Evolutionary conservation across 2,797 vertebrate genomes (phyloP), one percentile per base, ranked within the genome.

Genomic region (Lateolabrax maculatus): DNA sequence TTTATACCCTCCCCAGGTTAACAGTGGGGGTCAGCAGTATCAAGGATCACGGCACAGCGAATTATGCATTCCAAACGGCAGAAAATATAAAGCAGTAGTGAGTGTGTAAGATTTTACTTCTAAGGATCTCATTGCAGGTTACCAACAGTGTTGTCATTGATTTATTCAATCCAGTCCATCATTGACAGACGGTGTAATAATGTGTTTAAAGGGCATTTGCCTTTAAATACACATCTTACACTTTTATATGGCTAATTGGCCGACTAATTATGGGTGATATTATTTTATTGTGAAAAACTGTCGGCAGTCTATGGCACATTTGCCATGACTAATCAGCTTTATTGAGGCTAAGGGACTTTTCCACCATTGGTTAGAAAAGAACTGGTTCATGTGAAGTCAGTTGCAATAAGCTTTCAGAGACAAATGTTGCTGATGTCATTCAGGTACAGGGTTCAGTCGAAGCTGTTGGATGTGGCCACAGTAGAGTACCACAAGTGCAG

Each of bases 351-450:
- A 64, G 61, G 44, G 25, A 62, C 2, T 43, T 23, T 12, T 73
- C 36, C 67, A 25, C 7, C 46, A 18, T 56, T 41, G 12, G 37
- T 36, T 6, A 29, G 15, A 56, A 60, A 71, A 39, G 15, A 27
- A 6, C 9, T 18, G 25, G 23, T 23, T 72, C 12, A 64, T 56
- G 49, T 69, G 37, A 70, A 29, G 34, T 79, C 52, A 18, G 39
- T 73, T 73, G 63, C 34, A 51, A 31, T 64, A 48, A 43, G 18
- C 67, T 75, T 79, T 70, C 52, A 65, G 51, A 77, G 44, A n/a
- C 11, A 9, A 10, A 37, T 16, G 36, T 39, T 74, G n/a, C 21
- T 61, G 66, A 75, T 71, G 56, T 79, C 44, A 51, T 71, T 76
- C 27, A 78, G 77, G 73, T 71, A 56, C 49, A 36, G 23, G 31